These are phyloP conservation scores for Mamestra configurata DNA, from an alignment of 1,140 invertebrate genomes.

Conservation along the genomic window DNA sequence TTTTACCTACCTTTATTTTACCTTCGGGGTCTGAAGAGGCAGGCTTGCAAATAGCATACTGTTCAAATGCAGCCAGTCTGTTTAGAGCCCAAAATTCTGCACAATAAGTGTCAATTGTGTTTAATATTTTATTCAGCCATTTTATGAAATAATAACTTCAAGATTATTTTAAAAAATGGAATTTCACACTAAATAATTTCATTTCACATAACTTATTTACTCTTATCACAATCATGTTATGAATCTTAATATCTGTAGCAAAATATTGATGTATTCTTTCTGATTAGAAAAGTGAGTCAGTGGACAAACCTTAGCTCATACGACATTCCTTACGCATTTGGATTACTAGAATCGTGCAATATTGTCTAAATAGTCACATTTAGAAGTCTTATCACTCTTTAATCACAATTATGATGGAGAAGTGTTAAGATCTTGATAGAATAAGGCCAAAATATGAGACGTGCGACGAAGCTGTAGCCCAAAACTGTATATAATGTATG, in stretches of 20 bases:
- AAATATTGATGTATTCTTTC: slow-evolving; percentile 5
- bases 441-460: slow-evolving; percentile 37
- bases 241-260: not conserved
- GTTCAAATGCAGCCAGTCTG: too few species aligned
- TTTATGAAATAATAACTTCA: slow-evolving; percentile 6
- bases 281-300: not conserved
- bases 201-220: not conserved
- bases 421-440: slow-evolving; percentile 35
- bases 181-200: slow-evolving; percentile 5
- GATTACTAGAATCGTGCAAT: slow-evolving; percentile 41
- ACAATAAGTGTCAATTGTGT: not conserved
- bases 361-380: slow-evolving; percentile 19
- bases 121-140: slow-evolving; percentile 10
- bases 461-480: slow-evolving; percentile 24
- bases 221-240: not conserved
- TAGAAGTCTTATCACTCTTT: slow-evolving; percentile 31
- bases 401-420: slow-evolving; percentile 18
- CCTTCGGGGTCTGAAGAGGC: not conserved
- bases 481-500: slow-evolving; percentile 48
- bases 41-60: too few species aligned
- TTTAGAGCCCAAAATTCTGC: not conserved
- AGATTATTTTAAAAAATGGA: slow-evolving; percentile 11
- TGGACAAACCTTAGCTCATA: slow-evolving; percentile 28
- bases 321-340: slow-evolving; percentile 45
- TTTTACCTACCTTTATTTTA: slow-evolving; percentile 7